Base-by-base conservation (phyloP, 1,140 invertebrate genomes). In the Sminthurides bifidus region DNA sequence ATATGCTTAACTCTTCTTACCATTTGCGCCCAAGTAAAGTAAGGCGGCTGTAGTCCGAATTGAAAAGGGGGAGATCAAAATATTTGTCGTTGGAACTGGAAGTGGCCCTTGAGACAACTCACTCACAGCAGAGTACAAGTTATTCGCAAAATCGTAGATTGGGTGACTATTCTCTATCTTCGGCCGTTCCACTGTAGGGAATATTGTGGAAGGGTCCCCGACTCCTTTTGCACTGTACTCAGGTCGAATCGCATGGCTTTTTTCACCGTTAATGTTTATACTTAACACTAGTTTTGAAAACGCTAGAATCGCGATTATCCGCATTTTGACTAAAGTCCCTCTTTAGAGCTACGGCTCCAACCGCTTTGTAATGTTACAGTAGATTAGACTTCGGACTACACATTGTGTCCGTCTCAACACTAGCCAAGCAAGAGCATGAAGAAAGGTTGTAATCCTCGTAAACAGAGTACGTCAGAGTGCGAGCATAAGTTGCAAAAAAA, bases 51-150 rank as follows among this genome's bases (percentile, higher is more conserved):
- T n/a, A n/a, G 54, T 30, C 14, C 59, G 0, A 12, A 60, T 48
- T 21, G 59, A 60, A 48, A 60, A 60, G 0, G 59, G 54, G 2
- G 59, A 60, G 5, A 60, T 41, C 10, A 60, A 23, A 3, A 60
- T 48, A 53, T 60, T 56, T 33, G 17, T 49, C 23, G 35, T 21
- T 6, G 6, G 40, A 43, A 6, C 33, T n/a, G n/a, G n/a, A 10
- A n/a, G 10, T 35, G n/a, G 10, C n/a, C n/a, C 40, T 21, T 19
- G 6, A 43, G 6, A 6, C 40, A 15, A 43, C 6, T 21, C 19
- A 19, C 5, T 17, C 29, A 46, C 27, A 19, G 29, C 35, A 21
- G 37, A 23, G 43, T 55, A 60, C 14, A 60, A 51, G 40, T 52
- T 55, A 1, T 35, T 52, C 19, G 58, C 53, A 52, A 60, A 60